phyloP scores from a whole-genome alignment of 1,140 invertebrate genomes.

The Eurosta solidaginis region DNA sequence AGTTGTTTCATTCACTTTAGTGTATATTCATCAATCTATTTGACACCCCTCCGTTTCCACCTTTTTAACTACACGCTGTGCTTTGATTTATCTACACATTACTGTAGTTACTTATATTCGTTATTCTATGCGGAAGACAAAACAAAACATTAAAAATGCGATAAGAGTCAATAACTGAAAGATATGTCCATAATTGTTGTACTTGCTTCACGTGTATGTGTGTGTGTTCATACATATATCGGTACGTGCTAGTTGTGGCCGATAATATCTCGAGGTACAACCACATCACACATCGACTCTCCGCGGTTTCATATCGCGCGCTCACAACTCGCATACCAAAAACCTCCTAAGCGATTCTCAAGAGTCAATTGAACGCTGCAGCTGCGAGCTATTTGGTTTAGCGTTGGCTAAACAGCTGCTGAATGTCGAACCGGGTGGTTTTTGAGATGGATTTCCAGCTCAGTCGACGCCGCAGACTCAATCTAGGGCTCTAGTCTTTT shows the following conservation, averaged over 20 bases:
- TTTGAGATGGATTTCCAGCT: background rate
- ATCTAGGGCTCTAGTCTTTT: background rate
- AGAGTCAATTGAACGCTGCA: background rate
- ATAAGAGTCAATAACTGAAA: slow-evolving; percentile 1
- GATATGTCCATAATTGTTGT: background rate
- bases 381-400: background rate
- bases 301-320: background rate
- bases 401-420: background rate
- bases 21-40: background rate
- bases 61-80: background rate
- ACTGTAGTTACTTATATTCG: background rate
- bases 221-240: background rate
- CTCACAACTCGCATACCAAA: background rate
- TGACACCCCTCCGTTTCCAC: background rate
- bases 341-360: background rate
- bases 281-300: background rate
- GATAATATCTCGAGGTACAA: background rate
- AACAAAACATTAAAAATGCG: slow-evolving; percentile 20
- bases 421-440: background rate
- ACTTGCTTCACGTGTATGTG: background rate
- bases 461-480: background rate
- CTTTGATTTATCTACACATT: background rate
- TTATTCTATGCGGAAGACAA: slow-evolving; percentile 13
- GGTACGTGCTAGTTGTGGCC: background rate
- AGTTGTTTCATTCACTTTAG: background rate